A percentile compares a stretch with the other conserved stretches of the same genome.
phyloP scores from a whole-genome alignment of 2,797 vertebrate species.

The Danio choprae region DNA sequence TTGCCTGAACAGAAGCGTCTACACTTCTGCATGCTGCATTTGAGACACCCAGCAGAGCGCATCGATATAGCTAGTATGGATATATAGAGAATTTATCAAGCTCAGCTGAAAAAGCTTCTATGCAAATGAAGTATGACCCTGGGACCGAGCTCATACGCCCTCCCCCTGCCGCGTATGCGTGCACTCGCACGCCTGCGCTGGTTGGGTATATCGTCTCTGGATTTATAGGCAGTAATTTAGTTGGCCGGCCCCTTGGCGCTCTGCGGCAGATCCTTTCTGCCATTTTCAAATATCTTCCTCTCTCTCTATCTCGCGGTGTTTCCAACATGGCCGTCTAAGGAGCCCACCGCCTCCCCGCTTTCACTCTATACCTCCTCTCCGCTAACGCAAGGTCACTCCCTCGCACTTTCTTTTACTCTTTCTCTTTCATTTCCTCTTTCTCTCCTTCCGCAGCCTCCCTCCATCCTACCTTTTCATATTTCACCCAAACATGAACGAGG shows the following conservation, averaged over 20 bases:
- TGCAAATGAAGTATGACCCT: conserved; percentile 60
- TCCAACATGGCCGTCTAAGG: conserved; percentile 61
- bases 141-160: conserved; percentile 45
- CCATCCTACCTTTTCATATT: conserved; percentile 59
- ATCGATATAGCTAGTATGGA: conserved; percentile 35
- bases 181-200: conserved; percentile 49
- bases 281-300: conserved; percentile 54
- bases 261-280: conserved; percentile 78
- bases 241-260: conserved; percentile 80
- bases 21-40: conserved; percentile 35
- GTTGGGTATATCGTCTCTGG: conserved; percentile 62
- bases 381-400: conserved; percentile 61
- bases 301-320: conserved; percentile 37
- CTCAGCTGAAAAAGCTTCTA: conserved; percentile 56
- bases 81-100: conserved; percentile 54
- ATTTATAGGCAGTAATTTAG: conserved; percentile 84
- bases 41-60: conserved; percentile 33
- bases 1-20: conserved; percentile 58
- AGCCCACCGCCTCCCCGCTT: conserved; percentile 48
- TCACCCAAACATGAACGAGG: conserved; percentile 72
- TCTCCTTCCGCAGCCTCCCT: conserved; percentile 57
- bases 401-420: conserved; percentile 55
- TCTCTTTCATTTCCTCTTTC: conserved; percentile 38
- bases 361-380: conserved; percentile 46
- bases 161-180: conserved; percentile 37